phyloP scores from a whole-genome alignment of 1,140 invertebrate genomes.

The Drosophila setifemur region DNA sequence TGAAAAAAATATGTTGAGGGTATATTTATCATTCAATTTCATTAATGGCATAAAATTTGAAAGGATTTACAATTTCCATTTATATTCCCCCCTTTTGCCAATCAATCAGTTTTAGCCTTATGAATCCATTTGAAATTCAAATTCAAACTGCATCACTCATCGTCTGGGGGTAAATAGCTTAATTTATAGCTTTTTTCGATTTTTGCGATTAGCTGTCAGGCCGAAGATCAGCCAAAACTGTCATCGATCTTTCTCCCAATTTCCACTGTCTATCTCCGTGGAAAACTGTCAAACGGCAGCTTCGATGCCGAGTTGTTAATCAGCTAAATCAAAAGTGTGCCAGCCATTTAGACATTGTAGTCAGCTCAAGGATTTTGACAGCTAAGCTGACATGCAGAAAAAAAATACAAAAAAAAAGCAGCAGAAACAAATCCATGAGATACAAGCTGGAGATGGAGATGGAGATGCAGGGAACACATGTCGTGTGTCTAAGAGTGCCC shows the following conservation, averaged over 20 bases:
- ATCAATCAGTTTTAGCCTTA: constrained; percentile 6
- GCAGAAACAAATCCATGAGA: constrained; percentile 24
- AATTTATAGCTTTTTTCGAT: constrained; percentile 17
- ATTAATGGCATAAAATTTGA: too few species aligned
- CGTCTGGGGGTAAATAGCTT: constrained; percentile 12
- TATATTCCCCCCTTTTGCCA: background rate
- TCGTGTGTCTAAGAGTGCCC: constrained; percentile 47
- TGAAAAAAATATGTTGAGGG: too few species aligned
- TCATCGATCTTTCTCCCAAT: constrained; percentile 54
- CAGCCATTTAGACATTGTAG: constrained; percentile 62
- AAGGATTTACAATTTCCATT: too few species aligned
- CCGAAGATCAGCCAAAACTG: constrained; percentile 51
- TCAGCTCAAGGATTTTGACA: constrained; percentile 74
- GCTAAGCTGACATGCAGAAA: constrained; percentile 72
- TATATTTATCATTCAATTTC: too few species aligned
- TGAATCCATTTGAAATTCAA: background rate
- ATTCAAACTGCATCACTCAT: background rate
- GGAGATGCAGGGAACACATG: constrained; percentile 45
- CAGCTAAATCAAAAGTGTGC: constrained; percentile 47
- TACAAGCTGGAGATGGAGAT: background rate
- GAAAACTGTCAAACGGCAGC: constrained; percentile 50
- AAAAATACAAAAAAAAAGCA: background rate
- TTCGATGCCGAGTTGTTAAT: constrained; percentile 48
- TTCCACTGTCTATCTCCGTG: constrained; percentile 30
- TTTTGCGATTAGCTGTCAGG: constrained; percentile 5